A percentile compares a stretch with the other conserved stretches of the same genome.
These are phyloP conservation scores for Plectrocnemia conspersa DNA, from an alignment of 1,140 invertebrate species.

Conservation along the genomic window DNA sequence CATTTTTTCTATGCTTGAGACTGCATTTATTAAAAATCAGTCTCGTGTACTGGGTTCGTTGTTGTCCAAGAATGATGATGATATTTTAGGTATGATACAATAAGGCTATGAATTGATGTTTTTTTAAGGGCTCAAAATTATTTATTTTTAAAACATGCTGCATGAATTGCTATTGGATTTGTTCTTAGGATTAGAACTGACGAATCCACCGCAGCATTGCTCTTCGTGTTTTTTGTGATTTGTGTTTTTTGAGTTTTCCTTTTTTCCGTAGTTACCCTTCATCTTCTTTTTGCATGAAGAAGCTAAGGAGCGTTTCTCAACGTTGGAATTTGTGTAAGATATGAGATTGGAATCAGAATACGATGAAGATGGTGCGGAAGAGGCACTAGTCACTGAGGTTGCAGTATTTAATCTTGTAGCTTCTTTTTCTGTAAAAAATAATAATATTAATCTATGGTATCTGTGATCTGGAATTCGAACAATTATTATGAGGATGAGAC, in stretches of 20 bases:
- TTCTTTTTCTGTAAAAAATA: too few relatives aligned
- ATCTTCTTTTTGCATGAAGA: constrained; percentile 18
- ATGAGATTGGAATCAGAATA: constrained; percentile 31
- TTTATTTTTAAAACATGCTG: constrained; percentile 27
- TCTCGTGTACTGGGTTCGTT: too few relatives aligned
- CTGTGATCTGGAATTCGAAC: constrained; percentile 11
- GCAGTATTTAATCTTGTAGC: not conserved
- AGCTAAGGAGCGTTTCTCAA: constrained; percentile 7
- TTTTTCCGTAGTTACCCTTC: constrained; percentile 8
- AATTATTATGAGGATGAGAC: constrained; percentile 8
- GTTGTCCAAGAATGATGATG: too few relatives aligned
- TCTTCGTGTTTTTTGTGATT: constrained; percentile 23
- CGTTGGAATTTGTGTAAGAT: constrained; percentile 16
- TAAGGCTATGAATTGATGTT: too few relatives aligned
- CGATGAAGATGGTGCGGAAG: constrained; percentile 18
- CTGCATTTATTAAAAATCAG: too few relatives aligned
- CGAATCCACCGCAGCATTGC: constrained; percentile 32
- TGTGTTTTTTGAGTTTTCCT: constrained; percentile 8
- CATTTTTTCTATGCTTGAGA: too few relatives aligned
- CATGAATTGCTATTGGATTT: constrained; percentile 33
- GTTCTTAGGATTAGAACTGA: constrained; percentile 23
- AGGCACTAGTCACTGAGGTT: not conserved
- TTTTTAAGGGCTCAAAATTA: too few relatives aligned
- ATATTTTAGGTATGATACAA: too few relatives aligned
- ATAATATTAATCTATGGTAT: too few relatives aligned